A percentile compares a stretch with the other conserved stretches of the same genome.
phyloP scores from a whole-genome alignment of 2,888 invertebrate species.

The Caenorhabditis uteleia region DNA sequence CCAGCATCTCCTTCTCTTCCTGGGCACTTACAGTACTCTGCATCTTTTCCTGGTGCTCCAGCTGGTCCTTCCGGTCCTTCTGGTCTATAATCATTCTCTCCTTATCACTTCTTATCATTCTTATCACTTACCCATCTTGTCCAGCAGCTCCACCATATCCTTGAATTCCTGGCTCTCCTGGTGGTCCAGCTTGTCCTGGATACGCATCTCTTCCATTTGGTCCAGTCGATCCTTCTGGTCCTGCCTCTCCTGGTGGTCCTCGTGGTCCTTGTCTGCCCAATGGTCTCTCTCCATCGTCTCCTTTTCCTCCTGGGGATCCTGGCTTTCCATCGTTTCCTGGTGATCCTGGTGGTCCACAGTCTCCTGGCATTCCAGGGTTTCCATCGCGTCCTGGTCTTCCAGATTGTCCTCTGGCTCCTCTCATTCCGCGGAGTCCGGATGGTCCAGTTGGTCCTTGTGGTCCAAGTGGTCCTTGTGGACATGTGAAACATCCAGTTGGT shows the following conservation, averaged over 20 bases:
- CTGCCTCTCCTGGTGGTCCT: conserved; percentile 58
- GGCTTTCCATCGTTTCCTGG: conserved; percentile 59
- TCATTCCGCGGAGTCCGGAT: conserved; percentile 63
- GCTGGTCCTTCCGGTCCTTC: conserved; percentile 49
- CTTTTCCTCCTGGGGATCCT: conserved; percentile 59
- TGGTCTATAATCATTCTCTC: conserved; percentile 25
- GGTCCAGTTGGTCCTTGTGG: conserved; percentile 53
- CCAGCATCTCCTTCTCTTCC: conserved; percentile 36
- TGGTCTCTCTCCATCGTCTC: conserved; percentile 64
- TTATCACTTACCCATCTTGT: conserved; percentile 35
- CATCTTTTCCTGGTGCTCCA: conserved; percentile 53
- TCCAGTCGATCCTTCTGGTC: conserved; percentile 51
- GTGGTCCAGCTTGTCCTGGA: conserved; percentile 50
- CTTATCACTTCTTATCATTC: neutral
- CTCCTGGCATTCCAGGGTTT: conserved; percentile 56
- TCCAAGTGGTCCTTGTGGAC: conserved; percentile 56
- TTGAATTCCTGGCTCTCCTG: conserved; percentile 57
- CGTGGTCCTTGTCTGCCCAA: conserved; percentile 58
- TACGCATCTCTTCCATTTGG: conserved; percentile 47
- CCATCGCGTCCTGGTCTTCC: conserved; percentile 60
- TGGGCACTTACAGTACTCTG: conserved; percentile 60
- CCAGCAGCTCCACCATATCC: conserved; percentile 58
- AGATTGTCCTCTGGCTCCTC: conserved; percentile 57
- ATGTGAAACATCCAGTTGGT: conserved; percentile 60
- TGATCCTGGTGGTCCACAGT: conserved; percentile 52